Evolutionary conservation across 2,113 vertebrate genomes (phyloP).

Genomic region (Saccopteryx bilineata): DNA sequence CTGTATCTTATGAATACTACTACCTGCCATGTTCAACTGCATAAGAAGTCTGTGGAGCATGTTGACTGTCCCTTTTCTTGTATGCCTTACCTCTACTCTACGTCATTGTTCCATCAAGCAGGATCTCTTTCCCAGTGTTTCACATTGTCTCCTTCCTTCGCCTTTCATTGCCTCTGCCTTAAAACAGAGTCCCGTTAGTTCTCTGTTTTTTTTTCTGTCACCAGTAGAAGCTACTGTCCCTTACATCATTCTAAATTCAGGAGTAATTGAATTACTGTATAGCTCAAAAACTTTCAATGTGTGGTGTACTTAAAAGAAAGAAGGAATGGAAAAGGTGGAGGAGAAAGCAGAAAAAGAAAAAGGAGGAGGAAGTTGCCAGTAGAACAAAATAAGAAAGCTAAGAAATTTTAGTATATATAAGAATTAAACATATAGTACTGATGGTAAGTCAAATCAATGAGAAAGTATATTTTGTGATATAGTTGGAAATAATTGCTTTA

Average conservation of each 20-base stretch:
- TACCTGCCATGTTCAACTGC: not conserved
- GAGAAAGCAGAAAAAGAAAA: not conserved
- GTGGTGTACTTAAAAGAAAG: not conserved
- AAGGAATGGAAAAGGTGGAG: not conserved
- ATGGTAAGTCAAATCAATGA: not conserved
- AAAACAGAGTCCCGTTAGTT: not conserved
- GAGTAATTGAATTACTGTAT: not conserved
- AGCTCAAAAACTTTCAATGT: not conserved
- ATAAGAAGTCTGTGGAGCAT: not conserved
- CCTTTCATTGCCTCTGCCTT: not conserved
- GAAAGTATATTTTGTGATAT: conserved; percentile 12
- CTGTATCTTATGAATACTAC: not conserved
- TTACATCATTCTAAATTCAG: not conserved
- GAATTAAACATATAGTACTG: not conserved
- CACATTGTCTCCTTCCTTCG: not conserved
- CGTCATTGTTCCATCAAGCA: not conserved
- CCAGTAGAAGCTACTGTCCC: not conserved
- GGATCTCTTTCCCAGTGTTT: not conserved
- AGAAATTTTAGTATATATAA: not conserved
- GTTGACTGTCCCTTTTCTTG: not conserved
- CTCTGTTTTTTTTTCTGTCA: not conserved
- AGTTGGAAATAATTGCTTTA: conserved; percentile 27
- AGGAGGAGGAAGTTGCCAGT: not conserved
- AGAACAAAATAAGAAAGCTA: conserved; percentile 4
- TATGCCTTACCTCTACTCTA: not conserved